Evolutionary conservation across 2,113 vertebrate genomes (phyloP).

Genomic region (Turdus rufiventris): DNA sequence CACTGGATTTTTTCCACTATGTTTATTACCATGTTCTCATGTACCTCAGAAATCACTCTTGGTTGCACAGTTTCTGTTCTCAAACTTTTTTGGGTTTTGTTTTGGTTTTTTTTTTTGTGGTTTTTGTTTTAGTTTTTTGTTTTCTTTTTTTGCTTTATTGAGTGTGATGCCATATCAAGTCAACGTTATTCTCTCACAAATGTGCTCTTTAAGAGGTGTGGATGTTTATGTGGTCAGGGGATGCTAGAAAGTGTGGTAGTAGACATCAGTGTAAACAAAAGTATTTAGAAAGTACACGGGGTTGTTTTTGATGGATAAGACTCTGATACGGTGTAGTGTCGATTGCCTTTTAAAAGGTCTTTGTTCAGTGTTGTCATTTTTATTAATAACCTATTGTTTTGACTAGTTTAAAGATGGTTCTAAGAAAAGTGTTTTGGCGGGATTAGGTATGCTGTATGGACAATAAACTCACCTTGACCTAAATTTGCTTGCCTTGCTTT

Average conservation of each 20-base stretch:
- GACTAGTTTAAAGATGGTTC: slow-evolving; percentile 75
- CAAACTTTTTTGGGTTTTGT: slow-evolving; percentile 49
- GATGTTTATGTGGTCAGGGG: slow-evolving; percentile 76
- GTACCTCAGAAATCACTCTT: slow-evolving; percentile 90
- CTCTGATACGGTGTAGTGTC: slow-evolving; percentile 56
- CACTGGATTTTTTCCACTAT: slow-evolving; percentile 79
- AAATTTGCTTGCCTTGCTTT: slow-evolving; percentile 24
- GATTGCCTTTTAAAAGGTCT: slow-evolving; percentile 68
- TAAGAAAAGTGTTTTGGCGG: slow-evolving; percentile 77
- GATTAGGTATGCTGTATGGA: slow-evolving; percentile 80
- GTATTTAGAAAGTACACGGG: slow-evolving; percentile 66
- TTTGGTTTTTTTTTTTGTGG: neutral
- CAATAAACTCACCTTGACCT: slow-evolving; percentile 88
- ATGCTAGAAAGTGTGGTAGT: slow-evolving; percentile 69
- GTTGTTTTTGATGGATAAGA: slow-evolving; percentile 59
- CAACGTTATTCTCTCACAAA: slow-evolving; percentile 78
- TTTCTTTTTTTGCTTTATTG: slow-evolving; percentile 81
- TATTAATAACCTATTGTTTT: slow-evolving; percentile 76
- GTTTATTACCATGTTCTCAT: slow-evolving; percentile 82
- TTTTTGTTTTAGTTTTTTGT: slow-evolving; percentile 34
- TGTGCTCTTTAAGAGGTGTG: slow-evolving; percentile 77
- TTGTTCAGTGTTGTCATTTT: slow-evolving; percentile 78
- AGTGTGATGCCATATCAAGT: slow-evolving; percentile 87
- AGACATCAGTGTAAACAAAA: slow-evolving; percentile 62
- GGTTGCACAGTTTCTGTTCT: slow-evolving; percentile 89